Percentiles rank a stretch among this genome's conserved stretches.
These are phyloP conservation scores for Sphaerodactylus townsendi DNA, from an alignment of 2,113 vertebrate species.

Conservation along the genomic window DNA sequence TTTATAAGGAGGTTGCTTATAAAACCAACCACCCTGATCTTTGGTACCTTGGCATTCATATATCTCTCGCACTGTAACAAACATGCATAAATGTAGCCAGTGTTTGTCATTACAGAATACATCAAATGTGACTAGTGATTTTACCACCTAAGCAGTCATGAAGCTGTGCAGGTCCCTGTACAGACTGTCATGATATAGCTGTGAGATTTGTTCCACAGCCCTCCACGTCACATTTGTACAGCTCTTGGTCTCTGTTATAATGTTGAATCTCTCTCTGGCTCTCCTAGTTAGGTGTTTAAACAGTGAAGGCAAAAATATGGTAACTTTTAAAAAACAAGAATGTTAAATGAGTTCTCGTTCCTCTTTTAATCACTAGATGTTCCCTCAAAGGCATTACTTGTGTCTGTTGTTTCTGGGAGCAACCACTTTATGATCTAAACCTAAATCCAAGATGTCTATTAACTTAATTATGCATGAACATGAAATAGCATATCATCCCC, in stretches of 20 bases:
- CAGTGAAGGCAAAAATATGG: background rate
- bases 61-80: conserved; percentile 11
- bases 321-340: background rate
- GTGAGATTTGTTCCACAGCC: background rate
- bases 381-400: background rate
- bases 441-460: background rate
- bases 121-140: background rate
- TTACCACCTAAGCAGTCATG: background rate
- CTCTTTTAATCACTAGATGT: background rate
- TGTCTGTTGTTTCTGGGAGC: background rate
- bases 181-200: background rate
- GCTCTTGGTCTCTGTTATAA: background rate
- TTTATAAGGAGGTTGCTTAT: background rate
- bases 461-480: background rate
- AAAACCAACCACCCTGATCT: background rate
- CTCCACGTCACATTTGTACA: background rate
- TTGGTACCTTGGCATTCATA: background rate
- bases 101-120: background rate
- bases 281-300: background rate
- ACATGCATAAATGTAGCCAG: background rate
- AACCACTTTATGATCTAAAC: background rate
- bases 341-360: background rate
- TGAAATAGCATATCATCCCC: background rate
- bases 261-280: background rate
- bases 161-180: background rate